Evolutionary conservation across 2,888 invertebrate species (phyloP), one percentile per base, ranked within the genome.

Genomic region (Harmothoe impar): DNA sequence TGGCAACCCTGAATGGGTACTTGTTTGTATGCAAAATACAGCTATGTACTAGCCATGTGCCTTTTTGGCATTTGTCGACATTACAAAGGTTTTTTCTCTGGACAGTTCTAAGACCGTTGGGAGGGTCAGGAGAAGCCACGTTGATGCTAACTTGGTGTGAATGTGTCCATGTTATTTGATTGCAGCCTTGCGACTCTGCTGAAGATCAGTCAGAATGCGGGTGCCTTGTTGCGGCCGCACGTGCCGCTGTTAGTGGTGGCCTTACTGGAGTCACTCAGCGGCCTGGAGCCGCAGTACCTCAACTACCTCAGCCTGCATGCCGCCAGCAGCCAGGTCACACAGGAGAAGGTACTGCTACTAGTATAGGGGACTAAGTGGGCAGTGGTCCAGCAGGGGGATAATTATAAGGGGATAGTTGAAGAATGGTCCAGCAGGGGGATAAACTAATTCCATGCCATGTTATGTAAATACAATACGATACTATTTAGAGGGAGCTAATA

Each of bases 101-200:
- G n/a, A n/a, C n/a, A n/a, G n/a, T n/a, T n/a, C n/a, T n/a, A n/a
- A n/a, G n/a, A n/a, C n/a, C n/a, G n/a, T n/a, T n/a, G n/a, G n/a
- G n/a, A n/a, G n/a, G n/a, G n/a, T n/a, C n/a, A n/a, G n/a, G n/a
- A n/a, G n/a, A n/a, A n/a, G n/a, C n/a, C n/a, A n/a, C n/a, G n/a
- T 43, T 10, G 43, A 10, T 43, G 43, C 43, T 43, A 43, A 43
- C 43, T 43, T 7, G 43, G 10, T 43, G 10, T 43, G 43, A 10
- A 43, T 43, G 10, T 7, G 10, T 43, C 43, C 43, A 7, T 43
- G 43, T 43, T 43, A 3, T 7, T 43, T 43, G 0, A 5, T 81
- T 92, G 25, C 93, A 98, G 98, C 94, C 96, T 99, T 93, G 97
- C 97, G 95, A 98, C 98, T 3, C 97, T 99, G 77, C 97, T 98